These are phyloP conservation scores for Acropora tenuis DNA, from an alignment of 64 coral and sea anemone species.

Conservation along the genomic window DNA sequence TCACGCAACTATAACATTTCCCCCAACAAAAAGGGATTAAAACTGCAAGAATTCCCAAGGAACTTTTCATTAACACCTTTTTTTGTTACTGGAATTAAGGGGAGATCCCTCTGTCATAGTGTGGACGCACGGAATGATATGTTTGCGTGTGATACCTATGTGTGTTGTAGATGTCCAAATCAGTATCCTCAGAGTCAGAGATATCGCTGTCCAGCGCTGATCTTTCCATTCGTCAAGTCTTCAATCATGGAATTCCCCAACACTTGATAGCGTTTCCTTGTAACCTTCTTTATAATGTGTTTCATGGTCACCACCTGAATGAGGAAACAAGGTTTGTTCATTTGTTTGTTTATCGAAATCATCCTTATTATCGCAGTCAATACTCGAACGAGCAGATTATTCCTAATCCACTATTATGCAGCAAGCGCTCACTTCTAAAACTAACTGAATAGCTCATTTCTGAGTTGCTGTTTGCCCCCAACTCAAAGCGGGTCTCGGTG, in stretches of 20 bases:
- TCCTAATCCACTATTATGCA: no score
- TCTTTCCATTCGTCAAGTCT: conserved; percentile 38
- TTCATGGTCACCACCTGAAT: conserved; percentile 43
- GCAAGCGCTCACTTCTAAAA: no score
- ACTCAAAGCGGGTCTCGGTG: no score
- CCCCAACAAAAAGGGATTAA: no score
- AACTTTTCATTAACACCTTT: no score
- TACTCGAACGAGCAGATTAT: not conserved
- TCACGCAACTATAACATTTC: no score
- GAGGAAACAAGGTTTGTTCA: not conserved
- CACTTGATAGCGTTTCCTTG: conserved; percentile 15
- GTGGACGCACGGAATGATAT: not conserved
- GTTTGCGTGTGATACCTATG: not conserved
- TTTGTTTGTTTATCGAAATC: not conserved
- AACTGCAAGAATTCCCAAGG: no score
- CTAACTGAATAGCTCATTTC: no score
- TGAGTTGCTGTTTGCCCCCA: no score
- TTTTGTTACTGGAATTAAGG: no score
- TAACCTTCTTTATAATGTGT: not conserved
- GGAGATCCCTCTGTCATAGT: not conserved
- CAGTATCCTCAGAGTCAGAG: conserved; percentile 36
- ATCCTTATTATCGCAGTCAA: not conserved
- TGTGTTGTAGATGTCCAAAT: not conserved
- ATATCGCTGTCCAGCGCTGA: not conserved
- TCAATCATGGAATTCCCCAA: conserved; percentile 11